Percentiles rank a stretch among this genome's conserved stretches.
Evolutionary conservation across 2,113 vertebrate species (phyloP).

Genomic region (Mastomys coucha): DNA sequence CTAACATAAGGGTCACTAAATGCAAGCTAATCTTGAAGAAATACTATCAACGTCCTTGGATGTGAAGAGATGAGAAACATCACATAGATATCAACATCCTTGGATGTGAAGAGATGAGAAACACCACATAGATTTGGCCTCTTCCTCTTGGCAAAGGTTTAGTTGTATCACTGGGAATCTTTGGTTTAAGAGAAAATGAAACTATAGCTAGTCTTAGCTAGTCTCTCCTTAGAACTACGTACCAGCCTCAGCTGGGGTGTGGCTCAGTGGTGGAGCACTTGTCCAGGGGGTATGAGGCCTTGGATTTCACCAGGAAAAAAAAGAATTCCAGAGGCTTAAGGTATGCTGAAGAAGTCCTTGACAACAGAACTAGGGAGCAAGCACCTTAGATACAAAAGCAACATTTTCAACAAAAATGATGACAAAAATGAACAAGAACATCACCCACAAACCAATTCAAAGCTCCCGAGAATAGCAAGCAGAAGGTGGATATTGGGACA

Average conservation of each 20-base stretch:
- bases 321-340: conserved; percentile 16
- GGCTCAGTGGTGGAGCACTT: background rate
- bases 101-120: background rate
- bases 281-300: background rate
- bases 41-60: background rate
- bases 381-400: background rate
- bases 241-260: background rate
- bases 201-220: background rate
- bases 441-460: background rate
- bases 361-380: background rate
- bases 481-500: background rate
- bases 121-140: background rate
- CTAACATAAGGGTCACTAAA: background rate
- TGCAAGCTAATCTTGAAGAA: background rate
- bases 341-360: background rate
- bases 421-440: background rate
- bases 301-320: background rate
- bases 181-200: conserved; percentile 9
- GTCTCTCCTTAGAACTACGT: background rate
- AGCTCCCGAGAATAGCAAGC: background rate
- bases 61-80: no score
- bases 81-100: background rate
- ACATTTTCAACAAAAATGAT: conserved; percentile 9
- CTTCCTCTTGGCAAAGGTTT: background rate
- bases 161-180: background rate